Conservation (phyloP, 2,113 vertebrate genomes). For the Nanorana parkeri region DNA sequence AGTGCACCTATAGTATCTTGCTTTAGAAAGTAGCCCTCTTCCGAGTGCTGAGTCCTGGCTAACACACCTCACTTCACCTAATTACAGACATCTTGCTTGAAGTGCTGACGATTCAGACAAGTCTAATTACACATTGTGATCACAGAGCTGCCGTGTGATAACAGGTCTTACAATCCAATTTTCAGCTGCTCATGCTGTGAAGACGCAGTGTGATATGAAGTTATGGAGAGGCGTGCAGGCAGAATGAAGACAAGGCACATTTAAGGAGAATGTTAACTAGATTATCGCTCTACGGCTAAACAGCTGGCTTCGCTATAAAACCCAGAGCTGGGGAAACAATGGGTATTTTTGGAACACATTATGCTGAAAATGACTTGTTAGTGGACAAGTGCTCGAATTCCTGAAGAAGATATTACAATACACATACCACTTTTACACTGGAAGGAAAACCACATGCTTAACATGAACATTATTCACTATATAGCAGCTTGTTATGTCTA, state of each 20-base stretch:
- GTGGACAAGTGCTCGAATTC: neutral
- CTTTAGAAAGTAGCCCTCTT: slow-evolving; percentile 11
- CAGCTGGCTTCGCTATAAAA: neutral
- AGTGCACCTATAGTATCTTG: neutral
- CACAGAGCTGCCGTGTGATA: slow-evolving; percentile 43
- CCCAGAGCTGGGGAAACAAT: neutral
- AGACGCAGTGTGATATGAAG: slow-evolving; percentile 48
- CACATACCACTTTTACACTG: too few relatives aligned
- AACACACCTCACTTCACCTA: slow-evolving; percentile 30
- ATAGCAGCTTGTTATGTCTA: too few relatives aligned
- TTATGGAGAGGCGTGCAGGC: slow-evolving; percentile 33
- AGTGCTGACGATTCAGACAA: slow-evolving; percentile 55
- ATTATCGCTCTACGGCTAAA: slow-evolving; percentile 27
- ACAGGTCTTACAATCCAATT: slow-evolving; percentile 52
- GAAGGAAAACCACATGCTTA: too few relatives aligned
- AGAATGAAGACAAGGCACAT: slow-evolving; percentile 45
- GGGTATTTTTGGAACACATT: slow-evolving; percentile 11
- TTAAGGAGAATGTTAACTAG: slow-evolving; percentile 26
- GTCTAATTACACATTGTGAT: slow-evolving; percentile 56
- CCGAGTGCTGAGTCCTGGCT: slow-evolving; percentile 23
- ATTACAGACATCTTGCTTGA: slow-evolving; percentile 45
- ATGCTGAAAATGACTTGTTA: neutral
- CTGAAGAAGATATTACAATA: too few relatives aligned
- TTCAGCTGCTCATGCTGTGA: slow-evolving; percentile 52
- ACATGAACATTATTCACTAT: too few relatives aligned